Percentiles rank a stretch among this genome's conserved stretches.
These are phyloP conservation scores for Pollimyrus isidori DNA, from an alignment of 2,113 vertebrate genomes.

Conservation along the genomic window DNA sequence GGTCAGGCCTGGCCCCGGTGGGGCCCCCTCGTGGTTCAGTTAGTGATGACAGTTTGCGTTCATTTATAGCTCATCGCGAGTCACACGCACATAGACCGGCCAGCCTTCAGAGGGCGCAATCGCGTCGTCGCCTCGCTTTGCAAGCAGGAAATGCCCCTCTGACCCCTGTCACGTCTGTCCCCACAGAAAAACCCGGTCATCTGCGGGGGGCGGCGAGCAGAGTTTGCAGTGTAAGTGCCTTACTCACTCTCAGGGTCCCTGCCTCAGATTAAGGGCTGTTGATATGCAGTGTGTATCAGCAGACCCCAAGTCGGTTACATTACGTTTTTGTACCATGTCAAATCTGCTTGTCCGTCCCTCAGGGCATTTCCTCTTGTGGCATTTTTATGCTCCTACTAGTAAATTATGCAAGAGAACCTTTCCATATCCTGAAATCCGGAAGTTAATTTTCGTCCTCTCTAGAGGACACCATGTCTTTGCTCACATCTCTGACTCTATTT, in stretches of 20 bases:
- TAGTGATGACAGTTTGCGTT: not conserved
- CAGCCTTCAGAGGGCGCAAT: not conserved
- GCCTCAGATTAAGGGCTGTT: not conserved
- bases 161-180: not conserved
- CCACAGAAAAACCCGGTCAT: slow-evolving; percentile 55
- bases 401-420: not conserved
- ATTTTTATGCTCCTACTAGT: not conserved
- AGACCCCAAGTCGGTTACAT: not conserved
- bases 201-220: slow-evolving; percentile 50
- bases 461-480: not conserved
- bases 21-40: not conserved
- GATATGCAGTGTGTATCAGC: not conserved
- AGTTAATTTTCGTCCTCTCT: not conserved
- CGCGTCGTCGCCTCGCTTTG: not conserved
- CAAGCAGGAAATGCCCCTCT: not conserved
- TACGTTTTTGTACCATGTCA: not conserved
- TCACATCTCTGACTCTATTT: not conserved
- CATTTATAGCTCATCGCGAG: not conserved
- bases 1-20: not conserved
- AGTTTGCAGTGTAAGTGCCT: not conserved
- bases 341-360: not conserved
- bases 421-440: not conserved
- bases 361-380: not conserved
- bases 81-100: not conserved
- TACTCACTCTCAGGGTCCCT: not conserved